Percentiles rank a stretch among this genome's conserved stretches.
Evolutionary conservation across 2,888 invertebrate genomes (phyloP).

Genomic region (Mesorhabditis spiculigera): DNA sequence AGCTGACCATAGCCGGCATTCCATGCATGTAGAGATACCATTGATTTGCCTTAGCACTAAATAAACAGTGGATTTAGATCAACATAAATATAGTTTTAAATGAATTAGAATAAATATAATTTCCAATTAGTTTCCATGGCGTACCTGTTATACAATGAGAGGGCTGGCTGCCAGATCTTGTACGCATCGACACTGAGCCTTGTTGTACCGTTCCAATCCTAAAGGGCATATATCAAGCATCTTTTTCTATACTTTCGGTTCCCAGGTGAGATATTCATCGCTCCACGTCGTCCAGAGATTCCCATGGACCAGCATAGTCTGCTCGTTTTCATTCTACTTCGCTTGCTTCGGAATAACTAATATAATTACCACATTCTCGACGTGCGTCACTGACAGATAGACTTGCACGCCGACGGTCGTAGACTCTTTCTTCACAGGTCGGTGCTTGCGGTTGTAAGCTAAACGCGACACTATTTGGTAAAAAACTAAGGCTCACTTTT

Average conservation of each 20-base stretch:
- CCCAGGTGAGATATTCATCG: conserved; percentile 55
- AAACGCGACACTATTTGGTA: conserved; percentile 15
- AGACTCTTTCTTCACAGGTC: conserved; percentile 50
- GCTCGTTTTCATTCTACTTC: conserved; percentile 51
- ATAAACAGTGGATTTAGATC: conserved; percentile 10
- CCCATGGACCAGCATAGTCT: conserved; percentile 54
- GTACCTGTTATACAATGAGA: conserved; percentile 52
- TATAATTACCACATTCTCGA: conserved; percentile 51
- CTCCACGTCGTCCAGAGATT: conserved; percentile 49
- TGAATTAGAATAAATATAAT: not conserved
- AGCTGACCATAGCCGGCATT: conserved; percentile 42
- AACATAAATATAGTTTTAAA: too few relatives aligned
- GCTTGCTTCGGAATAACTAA: not conserved
- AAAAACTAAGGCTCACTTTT: not conserved
- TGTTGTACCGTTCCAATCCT: conserved; percentile 33
- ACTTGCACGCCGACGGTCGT: conserved; percentile 43
- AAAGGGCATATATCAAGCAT: not conserved
- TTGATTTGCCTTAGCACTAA: conserved; percentile 46
- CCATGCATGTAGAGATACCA: conserved; percentile 55
- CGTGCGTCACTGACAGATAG: conserved; percentile 47
- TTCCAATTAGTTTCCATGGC: not conserved
- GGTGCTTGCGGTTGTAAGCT: conserved; percentile 42
- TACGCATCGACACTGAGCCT: conserved; percentile 40
- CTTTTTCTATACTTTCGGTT: conserved; percentile 14
- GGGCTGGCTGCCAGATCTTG: conserved; percentile 54